phyloP scores from a whole-genome alignment of 2,113 vertebrate species.

The Oenanthe oenanthe region DNA sequence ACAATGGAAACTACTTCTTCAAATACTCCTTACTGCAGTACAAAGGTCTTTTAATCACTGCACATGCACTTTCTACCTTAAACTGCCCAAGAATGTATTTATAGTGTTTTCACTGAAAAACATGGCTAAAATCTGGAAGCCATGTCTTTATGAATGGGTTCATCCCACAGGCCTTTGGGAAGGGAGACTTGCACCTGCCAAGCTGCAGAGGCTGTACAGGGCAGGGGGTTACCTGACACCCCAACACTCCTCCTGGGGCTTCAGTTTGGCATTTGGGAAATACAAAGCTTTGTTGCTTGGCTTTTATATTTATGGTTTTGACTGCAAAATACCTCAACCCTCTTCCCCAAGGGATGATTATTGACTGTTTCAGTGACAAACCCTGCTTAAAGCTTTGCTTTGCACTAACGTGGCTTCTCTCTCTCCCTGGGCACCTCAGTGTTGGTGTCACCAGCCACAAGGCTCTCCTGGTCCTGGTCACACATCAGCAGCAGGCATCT shows the following conservation, averaged over 20 bases:
- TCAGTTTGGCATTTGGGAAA: not conserved
- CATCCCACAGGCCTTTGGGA: not conserved
- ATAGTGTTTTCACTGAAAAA: not conserved
- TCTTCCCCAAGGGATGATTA: not conserved
- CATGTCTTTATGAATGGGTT: not conserved
- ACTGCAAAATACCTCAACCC: not conserved
- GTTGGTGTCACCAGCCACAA: not conserved
- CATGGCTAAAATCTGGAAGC: not conserved
- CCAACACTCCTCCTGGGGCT: not conserved
- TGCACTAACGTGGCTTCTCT: not conserved
- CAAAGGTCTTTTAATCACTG: not conserved
- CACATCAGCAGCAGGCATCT: accelerated
- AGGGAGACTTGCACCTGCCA: accelerated
- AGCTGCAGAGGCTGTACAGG: not conserved
- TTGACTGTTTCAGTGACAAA: not conserved
- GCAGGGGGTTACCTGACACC: not conserved
- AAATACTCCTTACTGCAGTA: not conserved
- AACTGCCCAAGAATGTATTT: constrained; percentile 2
- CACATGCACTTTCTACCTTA: constrained; percentile 52
- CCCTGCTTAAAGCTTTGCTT: not conserved
- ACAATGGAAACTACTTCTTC: not conserved
- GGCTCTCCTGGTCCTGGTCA: not conserved
- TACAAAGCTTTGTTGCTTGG: not conserved
- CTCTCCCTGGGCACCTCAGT: not conserved
- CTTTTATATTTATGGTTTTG: not conserved